Conservation (phyloP, 2,888 invertebrate species). For the Melieria picta region DNA sequence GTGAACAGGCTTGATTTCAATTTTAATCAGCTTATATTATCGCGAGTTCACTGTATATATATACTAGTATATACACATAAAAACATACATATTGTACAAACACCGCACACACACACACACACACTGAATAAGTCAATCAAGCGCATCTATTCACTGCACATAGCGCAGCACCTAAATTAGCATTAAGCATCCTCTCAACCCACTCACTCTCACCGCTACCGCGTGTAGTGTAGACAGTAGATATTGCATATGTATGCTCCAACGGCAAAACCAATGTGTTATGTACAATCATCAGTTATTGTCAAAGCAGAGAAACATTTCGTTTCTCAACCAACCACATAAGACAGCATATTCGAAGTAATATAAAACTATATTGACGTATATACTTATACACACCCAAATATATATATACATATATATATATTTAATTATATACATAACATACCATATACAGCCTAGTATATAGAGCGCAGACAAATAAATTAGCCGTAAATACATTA, state of each 20-base stretch:
- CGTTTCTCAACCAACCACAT: too few relatives aligned
- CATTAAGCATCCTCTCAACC: neutral
- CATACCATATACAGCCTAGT: conserved; percentile 3
- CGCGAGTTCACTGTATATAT: conserved; percentile 39
- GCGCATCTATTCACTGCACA: neutral
- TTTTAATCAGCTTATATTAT: too few relatives aligned
- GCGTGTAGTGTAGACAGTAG: neutral
- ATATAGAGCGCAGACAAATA: conserved; percentile 6
- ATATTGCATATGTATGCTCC: neutral
- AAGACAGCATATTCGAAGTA: neutral
- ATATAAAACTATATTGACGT: neutral
- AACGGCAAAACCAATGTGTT: conserved; percentile 35
- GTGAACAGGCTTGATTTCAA: too few relatives aligned
- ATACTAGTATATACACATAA: conserved; percentile 15
- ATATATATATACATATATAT: conserved; percentile 3
- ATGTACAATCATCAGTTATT: conserved; percentile 43
- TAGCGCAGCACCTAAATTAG: neutral
- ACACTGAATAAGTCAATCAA: neutral
- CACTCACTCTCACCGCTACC: too few relatives aligned
- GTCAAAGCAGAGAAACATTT: too few relatives aligned
- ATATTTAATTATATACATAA: neutral
- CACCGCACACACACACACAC: neutral
- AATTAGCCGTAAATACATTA: conserved; percentile 23
- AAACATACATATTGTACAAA: neutral
- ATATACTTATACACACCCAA: neutral